Conservation (phyloP, 2,113 vertebrate species). For the Zosterops lateralis region DNA sequence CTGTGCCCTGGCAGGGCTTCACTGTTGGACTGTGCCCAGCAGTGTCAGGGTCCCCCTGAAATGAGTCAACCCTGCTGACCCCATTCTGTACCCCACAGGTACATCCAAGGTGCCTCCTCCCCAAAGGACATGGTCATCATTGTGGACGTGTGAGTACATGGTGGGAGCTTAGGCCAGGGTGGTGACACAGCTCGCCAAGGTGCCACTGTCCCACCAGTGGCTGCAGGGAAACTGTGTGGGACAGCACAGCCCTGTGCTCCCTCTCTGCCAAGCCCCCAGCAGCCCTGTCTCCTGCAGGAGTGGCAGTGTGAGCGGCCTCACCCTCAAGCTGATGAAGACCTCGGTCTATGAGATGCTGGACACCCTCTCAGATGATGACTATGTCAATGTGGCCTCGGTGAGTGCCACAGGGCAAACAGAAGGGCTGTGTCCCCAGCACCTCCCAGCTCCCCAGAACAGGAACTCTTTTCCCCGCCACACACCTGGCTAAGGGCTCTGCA, state of each 20-base stretch:
- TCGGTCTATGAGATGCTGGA: slow-evolving; percentile 93
- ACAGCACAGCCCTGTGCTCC: not conserved
- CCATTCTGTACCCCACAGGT: slow-evolving; percentile 75
- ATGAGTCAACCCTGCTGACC: accelerated
- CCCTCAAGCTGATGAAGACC: slow-evolving; percentile 95
- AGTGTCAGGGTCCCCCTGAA: accelerated
- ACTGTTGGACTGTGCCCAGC: not conserved
- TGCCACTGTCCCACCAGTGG: not conserved
- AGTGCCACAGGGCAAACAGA: not conserved
- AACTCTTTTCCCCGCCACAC: not conserved
- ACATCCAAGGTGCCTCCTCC: slow-evolving; percentile 96
- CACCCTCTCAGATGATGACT: slow-evolving; percentile 92
- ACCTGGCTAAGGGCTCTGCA: not conserved
- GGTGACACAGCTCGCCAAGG: accelerated
- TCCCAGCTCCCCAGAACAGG: not conserved
- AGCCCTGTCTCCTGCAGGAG: slow-evolving; percentile 76
- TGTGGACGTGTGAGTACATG: slow-evolving; percentile 91
- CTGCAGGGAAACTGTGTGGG: not conserved
- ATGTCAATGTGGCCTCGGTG: slow-evolving; percentile 88
- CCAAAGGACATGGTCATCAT: slow-evolving; percentile 99
- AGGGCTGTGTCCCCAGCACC: not conserved
- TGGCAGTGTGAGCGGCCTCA: slow-evolving; percentile 94
- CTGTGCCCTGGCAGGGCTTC: not conserved
- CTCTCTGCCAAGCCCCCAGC: not conserved
- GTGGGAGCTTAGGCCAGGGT: not conserved